Evolutionary conservation across 2,113 vertebrate species (phyloP).

Genomic region (Silurus asotus): DNA sequence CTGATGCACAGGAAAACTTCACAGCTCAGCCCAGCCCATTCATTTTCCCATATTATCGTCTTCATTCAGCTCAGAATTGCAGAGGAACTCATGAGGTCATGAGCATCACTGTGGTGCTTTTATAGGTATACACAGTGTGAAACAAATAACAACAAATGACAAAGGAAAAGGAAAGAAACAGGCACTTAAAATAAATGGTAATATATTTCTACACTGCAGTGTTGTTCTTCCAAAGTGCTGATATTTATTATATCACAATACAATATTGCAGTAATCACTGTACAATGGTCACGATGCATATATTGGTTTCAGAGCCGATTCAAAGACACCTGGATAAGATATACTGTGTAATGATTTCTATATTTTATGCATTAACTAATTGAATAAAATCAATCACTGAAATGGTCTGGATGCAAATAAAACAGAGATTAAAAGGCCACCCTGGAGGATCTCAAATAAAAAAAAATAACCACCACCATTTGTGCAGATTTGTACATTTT

Average conservation of each 20-base stretch:
- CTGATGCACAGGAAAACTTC: slow-evolving; percentile 38
- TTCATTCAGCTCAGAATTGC: not conserved
- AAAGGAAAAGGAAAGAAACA: slow-evolving; percentile 5
- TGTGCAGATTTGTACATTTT: not conserved
- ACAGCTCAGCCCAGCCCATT: slow-evolving; percentile 25
- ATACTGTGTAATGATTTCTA: not conserved
- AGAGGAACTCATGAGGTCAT: slow-evolving; percentile 7
- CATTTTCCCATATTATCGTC: slow-evolving; percentile 29
- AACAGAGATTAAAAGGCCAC: too few species aligned
- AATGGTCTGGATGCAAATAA: too few species aligned
- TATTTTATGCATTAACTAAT: not conserved
- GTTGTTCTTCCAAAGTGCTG: not conserved
- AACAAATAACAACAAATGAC: slow-evolving; percentile 24
- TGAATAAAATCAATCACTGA: not conserved
- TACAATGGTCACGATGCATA: not conserved
- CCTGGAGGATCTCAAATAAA: too few species aligned
- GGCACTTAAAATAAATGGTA: not conserved
- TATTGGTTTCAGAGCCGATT: not conserved
- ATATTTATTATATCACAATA: not conserved
- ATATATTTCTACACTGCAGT: not conserved
- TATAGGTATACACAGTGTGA: slow-evolving; percentile 40
- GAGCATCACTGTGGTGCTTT: slow-evolving; percentile 24
- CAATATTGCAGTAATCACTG: not conserved
- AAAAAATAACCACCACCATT: not conserved
- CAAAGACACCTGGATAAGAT: not conserved